These are phyloP conservation scores for Arenaria interpres DNA, from an alignment of 2,113 vertebrate species.

Conservation along the genomic window DNA sequence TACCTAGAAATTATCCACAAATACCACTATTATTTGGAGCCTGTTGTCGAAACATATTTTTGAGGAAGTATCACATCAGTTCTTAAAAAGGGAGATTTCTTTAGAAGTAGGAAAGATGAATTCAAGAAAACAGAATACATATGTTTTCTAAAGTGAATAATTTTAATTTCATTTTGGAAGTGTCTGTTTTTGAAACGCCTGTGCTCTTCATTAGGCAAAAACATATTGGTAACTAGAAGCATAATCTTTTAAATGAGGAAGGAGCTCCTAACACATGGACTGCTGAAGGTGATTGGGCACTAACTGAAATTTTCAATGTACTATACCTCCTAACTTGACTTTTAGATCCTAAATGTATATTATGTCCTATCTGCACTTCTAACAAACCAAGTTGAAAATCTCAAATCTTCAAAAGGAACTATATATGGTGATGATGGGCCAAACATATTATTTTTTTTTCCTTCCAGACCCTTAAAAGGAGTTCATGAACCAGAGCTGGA, in stretches of 20 bases:
- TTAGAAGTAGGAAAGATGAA: not conserved
- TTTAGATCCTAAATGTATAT: not conserved
- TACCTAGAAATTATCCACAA: not conserved
- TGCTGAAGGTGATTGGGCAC: not conserved
- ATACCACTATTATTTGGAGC: not conserved
- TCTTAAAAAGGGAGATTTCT: not conserved
- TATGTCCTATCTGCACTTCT: not conserved
- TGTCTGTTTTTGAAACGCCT: not conserved
- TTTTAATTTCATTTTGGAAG: not conserved
- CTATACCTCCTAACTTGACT: not conserved
- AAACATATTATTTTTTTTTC: not conserved
- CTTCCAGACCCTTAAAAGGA: not conserved
- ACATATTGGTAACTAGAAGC: not conserved
- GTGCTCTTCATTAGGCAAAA: not conserved
- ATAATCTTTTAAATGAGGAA: not conserved
- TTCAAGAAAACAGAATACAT: not conserved
- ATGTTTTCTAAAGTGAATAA: not conserved
- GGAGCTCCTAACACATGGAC: not conserved
- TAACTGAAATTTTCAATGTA: not conserved
- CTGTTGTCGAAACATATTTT: not conserved
- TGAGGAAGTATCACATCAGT: not conserved
- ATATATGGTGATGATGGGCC: not conserved
- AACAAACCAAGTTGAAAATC: not conserved
- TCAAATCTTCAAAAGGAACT: not conserved
- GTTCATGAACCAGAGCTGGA: not conserved